Evolutionary conservation across 2,113 vertebrate genomes (phyloP), one percentile per base, ranked within the genome.

Genomic region (Gasterosteus aculeatus): DNA sequence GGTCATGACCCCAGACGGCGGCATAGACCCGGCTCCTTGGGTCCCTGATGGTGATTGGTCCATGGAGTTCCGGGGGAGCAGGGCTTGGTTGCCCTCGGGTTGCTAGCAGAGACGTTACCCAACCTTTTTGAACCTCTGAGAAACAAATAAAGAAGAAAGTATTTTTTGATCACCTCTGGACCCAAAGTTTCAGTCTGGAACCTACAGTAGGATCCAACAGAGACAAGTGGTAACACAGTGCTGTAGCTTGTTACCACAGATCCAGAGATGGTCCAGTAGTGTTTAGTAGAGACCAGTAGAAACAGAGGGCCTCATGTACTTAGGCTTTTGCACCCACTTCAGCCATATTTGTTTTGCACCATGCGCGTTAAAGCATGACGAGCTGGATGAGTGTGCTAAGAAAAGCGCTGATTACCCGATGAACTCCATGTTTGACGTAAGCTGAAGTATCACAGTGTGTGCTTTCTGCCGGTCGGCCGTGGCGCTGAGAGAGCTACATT

Each of bases 1-100:
- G 88, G 65, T 88, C 74, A 7, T 93, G 87, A 58, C 89, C 88
- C 60, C 80, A 91, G 29, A 95, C 46, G 1, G 94, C 93, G 1
- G 83, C 90, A 0, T 93, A 95, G 57, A 72, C 83, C 0, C 93
- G 92, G 41, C 77, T 88, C 6, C 92, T 81, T 0, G 78, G 33
- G 2, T 94, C 93, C 70, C 93, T 94, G 72, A 94, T 83, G 7
- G 59, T 77, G 53, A 95, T 88, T 46, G 84, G 77, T 46, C 94
- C 91, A 0, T 94, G 91, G 5, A 87, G 69, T 7, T 88, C 56
- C 1, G 91, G 74, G 1, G 85, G 69, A 11, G 69, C 1, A 5
- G 89, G 91, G 16, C 87, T 76, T 33, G 85, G 78, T 69, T 72
- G 79, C 0, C 93, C 93, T 2, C 93, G 87, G 22, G 82, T 83